Conservation (phyloP, 1,140 invertebrate species). For the Papilio xuthus region DNA sequence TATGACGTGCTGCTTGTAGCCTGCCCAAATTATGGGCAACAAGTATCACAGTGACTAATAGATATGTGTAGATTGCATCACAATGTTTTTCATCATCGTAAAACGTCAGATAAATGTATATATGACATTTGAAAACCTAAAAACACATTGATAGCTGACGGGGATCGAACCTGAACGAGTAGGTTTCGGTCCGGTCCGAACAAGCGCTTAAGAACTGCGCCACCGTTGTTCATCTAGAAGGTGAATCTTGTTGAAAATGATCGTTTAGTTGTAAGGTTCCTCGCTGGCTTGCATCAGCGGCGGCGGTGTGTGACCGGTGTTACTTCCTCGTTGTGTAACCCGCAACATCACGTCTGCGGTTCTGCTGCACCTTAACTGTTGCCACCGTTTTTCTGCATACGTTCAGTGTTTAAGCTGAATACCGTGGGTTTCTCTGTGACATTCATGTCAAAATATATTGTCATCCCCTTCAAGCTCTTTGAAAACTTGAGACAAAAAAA, state of each 20-base stretch:
- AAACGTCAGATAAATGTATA: too few species aligned
- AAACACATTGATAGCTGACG: too few species aligned
- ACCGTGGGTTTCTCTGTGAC: neutral
- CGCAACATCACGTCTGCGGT: slow-evolving; percentile 51
- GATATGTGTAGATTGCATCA: too few species aligned
- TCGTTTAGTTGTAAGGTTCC: slow-evolving; percentile 46
- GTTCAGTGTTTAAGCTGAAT: slow-evolving; percentile 34
- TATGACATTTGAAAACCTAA: too few species aligned
- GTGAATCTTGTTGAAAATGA: slow-evolving; percentile 33
- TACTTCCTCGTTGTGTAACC: slow-evolving; percentile 68
- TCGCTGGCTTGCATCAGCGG: slow-evolving; percentile 42
- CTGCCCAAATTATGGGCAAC: too few species aligned
- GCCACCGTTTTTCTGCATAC: slow-evolving; percentile 50
- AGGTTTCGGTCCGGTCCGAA: too few species aligned
- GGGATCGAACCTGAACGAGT: too few species aligned
- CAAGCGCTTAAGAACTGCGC: too few species aligned
- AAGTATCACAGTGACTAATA: too few species aligned
- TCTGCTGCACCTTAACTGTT: slow-evolving; percentile 55
- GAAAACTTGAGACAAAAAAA: neutral
- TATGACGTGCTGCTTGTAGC: too few species aligned
- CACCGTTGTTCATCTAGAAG: neutral
- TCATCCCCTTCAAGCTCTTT: neutral
- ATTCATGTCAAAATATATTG: neutral
- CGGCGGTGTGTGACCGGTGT: slow-evolving; percentile 49
- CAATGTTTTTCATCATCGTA: too few species aligned